A percentile compares a stretch with the other conserved stretches of the same genome.
Evolutionary conservation across 2,797 vertebrate genomes (phyloP).

Genomic region (Enteromius paludinosus): DNA sequence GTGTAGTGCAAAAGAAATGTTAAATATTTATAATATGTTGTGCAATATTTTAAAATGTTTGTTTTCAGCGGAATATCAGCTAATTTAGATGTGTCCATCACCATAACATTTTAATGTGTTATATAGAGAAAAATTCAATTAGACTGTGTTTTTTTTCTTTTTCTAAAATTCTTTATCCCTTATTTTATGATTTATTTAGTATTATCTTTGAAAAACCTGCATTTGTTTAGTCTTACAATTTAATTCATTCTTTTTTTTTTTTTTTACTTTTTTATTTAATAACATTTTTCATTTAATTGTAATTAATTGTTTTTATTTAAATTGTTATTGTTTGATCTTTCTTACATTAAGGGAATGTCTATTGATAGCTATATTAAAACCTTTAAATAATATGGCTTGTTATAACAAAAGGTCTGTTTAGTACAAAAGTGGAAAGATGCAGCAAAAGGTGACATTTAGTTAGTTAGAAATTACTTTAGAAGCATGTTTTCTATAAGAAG

Average conservation of each 20-base stretch:
- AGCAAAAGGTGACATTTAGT: neutral
- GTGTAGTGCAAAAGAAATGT: neutral
- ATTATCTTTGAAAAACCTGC: neutral
- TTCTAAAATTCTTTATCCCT: neutral
- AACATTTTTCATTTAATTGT: no score
- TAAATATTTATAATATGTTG: conserved; percentile 12
- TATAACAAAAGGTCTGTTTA: neutral
- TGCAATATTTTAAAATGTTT: conserved; percentile 15
- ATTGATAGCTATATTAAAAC: neutral
- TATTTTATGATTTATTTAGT: neutral
- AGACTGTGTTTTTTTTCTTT: neutral
- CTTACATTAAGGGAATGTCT: neutral
- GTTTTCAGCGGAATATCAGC: neutral
- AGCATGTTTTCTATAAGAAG: neutral
- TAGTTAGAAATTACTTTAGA: neutral
- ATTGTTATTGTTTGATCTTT: neutral
- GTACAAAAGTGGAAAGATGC: neutral
- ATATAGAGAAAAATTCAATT: neutral
- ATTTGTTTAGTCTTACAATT: neutral
- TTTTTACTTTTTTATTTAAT: no score
- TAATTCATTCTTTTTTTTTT: no score
- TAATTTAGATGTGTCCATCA: neutral
- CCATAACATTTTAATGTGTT: neutral
- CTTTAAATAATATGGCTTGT: neutral
- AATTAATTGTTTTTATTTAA: no score